Evolutionary conservation across 2,888 invertebrate genomes (phyloP).

Genomic region (Pocota personata): DNA sequence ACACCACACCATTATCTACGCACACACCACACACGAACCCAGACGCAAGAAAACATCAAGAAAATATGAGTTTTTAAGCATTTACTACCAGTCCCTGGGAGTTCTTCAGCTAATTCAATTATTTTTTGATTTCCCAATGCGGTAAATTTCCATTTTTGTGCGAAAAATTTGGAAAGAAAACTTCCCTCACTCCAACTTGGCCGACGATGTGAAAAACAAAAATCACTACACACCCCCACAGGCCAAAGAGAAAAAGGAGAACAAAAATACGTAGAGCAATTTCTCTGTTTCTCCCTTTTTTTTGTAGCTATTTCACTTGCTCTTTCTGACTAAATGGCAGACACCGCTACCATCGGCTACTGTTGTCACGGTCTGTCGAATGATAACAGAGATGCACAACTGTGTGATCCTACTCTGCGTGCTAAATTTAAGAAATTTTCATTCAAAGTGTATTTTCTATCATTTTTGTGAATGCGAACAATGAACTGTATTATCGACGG

Average conservation of each 20-base stretch:
- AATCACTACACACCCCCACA: slow-evolving; percentile 31
- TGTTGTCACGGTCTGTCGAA: slow-evolving; percentile 22
- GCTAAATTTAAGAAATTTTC: neutral
- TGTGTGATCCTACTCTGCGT: slow-evolving; percentile 6
- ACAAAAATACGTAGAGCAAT: slow-evolving; percentile 4
- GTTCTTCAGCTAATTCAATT: slow-evolving; percentile 3
- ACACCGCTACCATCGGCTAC: slow-evolving; percentile 2
- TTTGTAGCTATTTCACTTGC: slow-evolving; percentile 32
- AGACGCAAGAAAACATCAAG: slow-evolving; percentile 49
- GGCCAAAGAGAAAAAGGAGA: slow-evolving; percentile 25
- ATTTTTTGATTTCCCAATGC: slow-evolving; percentile 10
- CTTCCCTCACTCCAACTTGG: slow-evolving; percentile 38
- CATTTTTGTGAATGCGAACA: neutral
- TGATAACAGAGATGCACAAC: neutral
- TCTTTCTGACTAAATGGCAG: slow-evolving; percentile 12
- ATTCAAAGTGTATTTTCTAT: slow-evolving; percentile 11
- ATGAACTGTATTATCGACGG: slow-evolving; percentile 22
- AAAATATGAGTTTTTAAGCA: slow-evolving; percentile 25
- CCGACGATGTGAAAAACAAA: slow-evolving; percentile 63
- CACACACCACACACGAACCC: slow-evolving; percentile 18
- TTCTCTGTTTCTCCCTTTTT: slow-evolving; percentile 35
- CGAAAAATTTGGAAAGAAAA: slow-evolving; percentile 15
- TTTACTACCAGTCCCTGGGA: slow-evolving; percentile 11
- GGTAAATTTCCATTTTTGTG: slow-evolving; percentile 38
- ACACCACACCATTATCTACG: slow-evolving; percentile 36